Percentiles rank a stretch among this genome's conserved stretches.
Evolutionary conservation across 2,888 invertebrate species (phyloP).

Genomic region (Pachliopta kotzebuea): DNA sequence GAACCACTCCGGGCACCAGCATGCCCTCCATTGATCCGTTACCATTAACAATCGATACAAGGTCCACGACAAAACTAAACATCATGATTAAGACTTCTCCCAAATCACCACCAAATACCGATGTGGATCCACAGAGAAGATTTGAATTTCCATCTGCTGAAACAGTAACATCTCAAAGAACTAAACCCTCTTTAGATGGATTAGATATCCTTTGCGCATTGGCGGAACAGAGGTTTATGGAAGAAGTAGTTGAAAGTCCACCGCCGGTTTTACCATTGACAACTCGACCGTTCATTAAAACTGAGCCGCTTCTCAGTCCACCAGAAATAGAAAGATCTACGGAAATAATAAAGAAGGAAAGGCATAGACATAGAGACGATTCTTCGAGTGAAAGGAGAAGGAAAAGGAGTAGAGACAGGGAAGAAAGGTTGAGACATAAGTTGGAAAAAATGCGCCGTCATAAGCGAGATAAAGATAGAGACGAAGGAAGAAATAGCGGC

Average conservation of each 20-base stretch:
- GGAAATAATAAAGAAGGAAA: constrained; percentile 57
- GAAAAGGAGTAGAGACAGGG: constrained; percentile 64
- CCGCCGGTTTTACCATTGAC: constrained; percentile 42
- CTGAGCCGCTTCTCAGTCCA: constrained; percentile 61
- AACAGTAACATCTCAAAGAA: constrained; percentile 49
- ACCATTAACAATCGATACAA: constrained; percentile 66
- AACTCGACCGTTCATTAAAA: constrained; percentile 63
- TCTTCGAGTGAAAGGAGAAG: constrained; percentile 64
- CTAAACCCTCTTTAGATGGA: constrained; percentile 80
- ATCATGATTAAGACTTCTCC: constrained; percentile 73
- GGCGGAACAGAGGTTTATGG: constrained; percentile 91
- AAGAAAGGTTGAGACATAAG: constrained; percentile 66
- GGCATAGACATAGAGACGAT: constrained; percentile 64
- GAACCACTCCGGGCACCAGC: constrained; percentile 63
- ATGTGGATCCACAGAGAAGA: constrained; percentile 58
- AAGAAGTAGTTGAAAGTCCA: constrained; percentile 82
- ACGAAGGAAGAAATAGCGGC: constrained; percentile 51
- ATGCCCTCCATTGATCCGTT: constrained; percentile 58
- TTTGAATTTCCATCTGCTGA: constrained; percentile 64
- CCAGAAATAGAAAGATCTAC: constrained; percentile 47
- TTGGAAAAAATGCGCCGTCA: constrained; percentile 71
- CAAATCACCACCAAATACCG: constrained; percentile 64
- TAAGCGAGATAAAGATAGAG: constrained; percentile 55
- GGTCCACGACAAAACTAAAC: constrained; percentile 58
- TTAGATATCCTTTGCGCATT: constrained; percentile 90